Conservation (phyloP, 2,113 vertebrate genomes). For the Oryzias javanicus region DNA sequence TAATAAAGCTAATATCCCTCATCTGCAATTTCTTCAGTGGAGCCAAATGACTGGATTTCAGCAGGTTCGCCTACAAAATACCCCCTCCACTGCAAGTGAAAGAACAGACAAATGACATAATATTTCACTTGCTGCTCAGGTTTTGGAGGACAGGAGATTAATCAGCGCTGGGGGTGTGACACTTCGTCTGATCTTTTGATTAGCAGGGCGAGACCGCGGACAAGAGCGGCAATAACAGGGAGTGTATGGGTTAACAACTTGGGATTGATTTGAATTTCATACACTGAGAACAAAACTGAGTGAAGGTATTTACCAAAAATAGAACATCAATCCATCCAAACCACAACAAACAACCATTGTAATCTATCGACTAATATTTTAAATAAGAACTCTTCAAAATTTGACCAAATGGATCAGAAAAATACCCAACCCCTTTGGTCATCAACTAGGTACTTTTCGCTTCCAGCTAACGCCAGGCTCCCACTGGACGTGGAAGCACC, state of each 20-base stretch:
- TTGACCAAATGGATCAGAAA: too few relatives aligned
- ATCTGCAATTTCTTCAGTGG: conserved; percentile 27
- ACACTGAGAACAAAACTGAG: conserved; percentile 19
- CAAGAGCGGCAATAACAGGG: conserved; percentile 22
- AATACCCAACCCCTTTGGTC: too few relatives aligned
- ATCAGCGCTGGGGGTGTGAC: conserved; percentile 37
- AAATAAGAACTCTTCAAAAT: too few relatives aligned
- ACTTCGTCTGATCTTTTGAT: conserved; percentile 40
- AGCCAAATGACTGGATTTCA: conserved; percentile 24
- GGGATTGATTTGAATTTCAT: neutral
- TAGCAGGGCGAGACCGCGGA: conserved; percentile 15
- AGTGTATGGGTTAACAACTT: conserved; percentile 13
- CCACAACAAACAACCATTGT: conserved; percentile 13
- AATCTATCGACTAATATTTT: too few relatives aligned
- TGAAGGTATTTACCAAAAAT: conserved; percentile 25
- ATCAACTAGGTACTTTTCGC: too few relatives aligned
- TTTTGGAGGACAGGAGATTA: conserved; percentile 39
- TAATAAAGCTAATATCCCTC: conserved; percentile 47
- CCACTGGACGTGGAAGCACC: too few relatives aligned
- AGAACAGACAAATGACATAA: conserved; percentile 14
- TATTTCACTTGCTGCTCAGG: conserved; percentile 17
- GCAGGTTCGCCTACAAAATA: conserved; percentile 9
- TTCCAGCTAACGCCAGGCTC: too few relatives aligned
- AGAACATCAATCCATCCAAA: conserved; percentile 23
- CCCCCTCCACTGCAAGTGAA: conserved; percentile 2